These are phyloP conservation scores for Akabosia matsudoensis DNA, from an alignment of 1,140 invertebrate genomes.

Conservation along the genomic window DNA sequence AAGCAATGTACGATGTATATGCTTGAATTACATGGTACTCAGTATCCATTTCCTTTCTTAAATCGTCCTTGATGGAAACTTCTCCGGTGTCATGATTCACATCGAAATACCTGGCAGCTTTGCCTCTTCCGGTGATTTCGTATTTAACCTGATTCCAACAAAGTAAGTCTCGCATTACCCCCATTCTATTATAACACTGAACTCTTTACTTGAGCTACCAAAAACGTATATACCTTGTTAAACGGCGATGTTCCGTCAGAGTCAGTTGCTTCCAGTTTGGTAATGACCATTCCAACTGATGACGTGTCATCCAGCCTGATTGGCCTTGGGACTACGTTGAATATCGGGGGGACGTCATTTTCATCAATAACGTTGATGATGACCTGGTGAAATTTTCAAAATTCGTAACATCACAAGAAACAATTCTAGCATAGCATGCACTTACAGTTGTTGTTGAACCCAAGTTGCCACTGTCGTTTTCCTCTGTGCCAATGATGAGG, in stretches of 20 bases:
- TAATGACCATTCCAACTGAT: slow-evolving; percentile 72
- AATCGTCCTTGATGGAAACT: slow-evolving; percentile 71
- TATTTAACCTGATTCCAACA: slow-evolving; percentile 61
- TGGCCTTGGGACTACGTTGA: slow-evolving; percentile 72
- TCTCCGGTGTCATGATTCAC: slow-evolving; percentile 78
- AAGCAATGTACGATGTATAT: neutral
- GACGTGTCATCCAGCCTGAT: slow-evolving; percentile 78
- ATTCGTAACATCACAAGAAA: neutral
- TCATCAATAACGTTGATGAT: slow-evolving; percentile 58
- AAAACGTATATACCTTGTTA: slow-evolving; percentile 43
- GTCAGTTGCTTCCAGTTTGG: slow-evolving; percentile 72
- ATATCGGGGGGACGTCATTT: slow-evolving; percentile 80
- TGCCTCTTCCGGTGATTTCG: slow-evolving; percentile 74
- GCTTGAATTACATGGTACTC: slow-evolving; percentile 68
- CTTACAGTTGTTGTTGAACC: slow-evolving; percentile 70
- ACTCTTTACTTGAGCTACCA: too few relatives aligned
- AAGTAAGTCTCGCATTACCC: neutral
- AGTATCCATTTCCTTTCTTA: slow-evolving; percentile 76
- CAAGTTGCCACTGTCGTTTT: slow-evolving; percentile 66
- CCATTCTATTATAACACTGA: too few relatives aligned
- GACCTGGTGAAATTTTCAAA: slow-evolving; percentile 11
- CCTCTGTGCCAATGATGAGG: slow-evolving; percentile 73
- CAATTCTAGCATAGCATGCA: neutral
- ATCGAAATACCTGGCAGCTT: slow-evolving; percentile 76
- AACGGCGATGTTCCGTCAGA: slow-evolving; percentile 65